Conservation (phyloP, 2,888 invertebrate genomes). For the Amblyteles armatorius region DNA sequence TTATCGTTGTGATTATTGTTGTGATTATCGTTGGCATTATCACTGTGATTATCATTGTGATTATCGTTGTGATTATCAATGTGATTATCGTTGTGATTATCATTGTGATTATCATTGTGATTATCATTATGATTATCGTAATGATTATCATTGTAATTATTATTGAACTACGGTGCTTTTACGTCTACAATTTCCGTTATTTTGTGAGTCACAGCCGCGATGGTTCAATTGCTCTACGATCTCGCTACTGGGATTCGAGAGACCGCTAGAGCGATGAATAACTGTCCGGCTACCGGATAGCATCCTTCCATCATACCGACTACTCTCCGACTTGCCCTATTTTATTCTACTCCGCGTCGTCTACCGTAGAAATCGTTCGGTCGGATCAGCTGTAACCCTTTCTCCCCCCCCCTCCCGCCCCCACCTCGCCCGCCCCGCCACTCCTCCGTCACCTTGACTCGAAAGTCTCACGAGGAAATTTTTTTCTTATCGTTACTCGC, state of each 20-base stretch:
- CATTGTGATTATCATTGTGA: no score
- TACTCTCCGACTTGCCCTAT: background rate
- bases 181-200: background rate
- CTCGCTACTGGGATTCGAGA: background rate
- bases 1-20: no score
- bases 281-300: background rate
- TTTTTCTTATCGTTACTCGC: background rate
- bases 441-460: background rate
- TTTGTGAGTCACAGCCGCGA: background rate
- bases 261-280: background rate
- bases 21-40: no score
- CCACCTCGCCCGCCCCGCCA: no score
- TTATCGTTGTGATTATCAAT: no score
- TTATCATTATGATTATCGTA: no score
- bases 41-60: no score
- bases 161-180: background rate
- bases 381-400: slow-evolving; percentile 11
- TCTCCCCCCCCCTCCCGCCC: background rate
- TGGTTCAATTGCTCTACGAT: background rate
- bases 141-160: no score
- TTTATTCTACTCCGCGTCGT: slow-evolving; percentile 1
- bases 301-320: background rate
- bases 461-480: background rate
- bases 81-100: no score
- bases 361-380: slow-evolving; percentile 1